A percentile compares a stretch with the other conserved stretches of the same genome.
Evolutionary conservation across 2,797 vertebrate species (phyloP).

Genomic region (Acanthornis magna): DNA sequence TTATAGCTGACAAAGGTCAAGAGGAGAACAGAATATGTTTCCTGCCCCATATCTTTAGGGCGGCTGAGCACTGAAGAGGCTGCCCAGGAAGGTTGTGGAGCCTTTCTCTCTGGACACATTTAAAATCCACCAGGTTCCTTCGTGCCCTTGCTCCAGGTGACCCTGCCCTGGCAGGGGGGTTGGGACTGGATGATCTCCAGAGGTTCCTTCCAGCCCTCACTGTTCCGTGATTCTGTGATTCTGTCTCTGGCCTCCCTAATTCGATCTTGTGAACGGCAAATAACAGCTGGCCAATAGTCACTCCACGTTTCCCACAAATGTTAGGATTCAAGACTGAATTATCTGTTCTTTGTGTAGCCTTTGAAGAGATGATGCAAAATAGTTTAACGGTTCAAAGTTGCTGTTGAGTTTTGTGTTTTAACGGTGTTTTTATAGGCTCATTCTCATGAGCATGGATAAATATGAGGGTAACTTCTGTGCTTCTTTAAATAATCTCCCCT

Average conservation of each 20-base stretch:
- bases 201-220: not conserved
- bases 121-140: not conserved
- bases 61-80: not conserved
- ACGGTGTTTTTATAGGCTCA: not conserved
- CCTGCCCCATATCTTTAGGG: not conserved
- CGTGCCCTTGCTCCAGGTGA: not conserved
- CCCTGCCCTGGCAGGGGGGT: not conserved
- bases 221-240: not conserved
- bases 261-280: not conserved
- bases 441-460: fast-evolving
- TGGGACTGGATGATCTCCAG: not conserved
- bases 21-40: not conserved
- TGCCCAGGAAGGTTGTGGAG: not conserved
- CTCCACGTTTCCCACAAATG: not conserved
- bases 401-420: not conserved
- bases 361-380: not conserved
- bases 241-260: not conserved
- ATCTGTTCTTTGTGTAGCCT: not conserved
- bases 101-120: not conserved
- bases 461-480: not conserved
- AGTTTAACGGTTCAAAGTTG: not conserved
- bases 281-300: not conserved
- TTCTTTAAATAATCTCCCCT: not conserved
- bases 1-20: not conserved
- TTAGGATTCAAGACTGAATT: not conserved